These are phyloP conservation scores for Serilophus lunatus DNA, from an alignment of 2,113 vertebrate genomes.

Conservation along the genomic window DNA sequence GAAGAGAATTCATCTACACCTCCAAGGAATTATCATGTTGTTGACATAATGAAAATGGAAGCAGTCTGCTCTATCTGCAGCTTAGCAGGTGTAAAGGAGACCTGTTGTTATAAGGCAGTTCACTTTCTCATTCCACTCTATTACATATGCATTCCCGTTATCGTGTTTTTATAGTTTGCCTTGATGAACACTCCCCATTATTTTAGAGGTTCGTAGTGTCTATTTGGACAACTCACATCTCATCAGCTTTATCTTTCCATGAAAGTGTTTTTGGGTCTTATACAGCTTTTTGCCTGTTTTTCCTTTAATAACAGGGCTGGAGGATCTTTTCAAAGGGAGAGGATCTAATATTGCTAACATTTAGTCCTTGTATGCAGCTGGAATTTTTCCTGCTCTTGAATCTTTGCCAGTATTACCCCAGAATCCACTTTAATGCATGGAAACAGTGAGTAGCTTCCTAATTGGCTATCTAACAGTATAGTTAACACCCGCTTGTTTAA, in stretches of 20 bases:
- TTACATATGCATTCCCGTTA: neutral
- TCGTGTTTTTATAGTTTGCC: neutral
- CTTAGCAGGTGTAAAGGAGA: neutral
- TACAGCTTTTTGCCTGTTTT: neutral
- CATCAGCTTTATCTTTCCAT: neutral
- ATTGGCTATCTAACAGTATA: neutral
- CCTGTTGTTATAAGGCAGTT: neutral
- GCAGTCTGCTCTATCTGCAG: neutral
- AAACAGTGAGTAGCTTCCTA: neutral
- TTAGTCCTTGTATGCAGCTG: neutral
- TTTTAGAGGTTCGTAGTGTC: neutral
- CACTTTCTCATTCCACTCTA: neutral
- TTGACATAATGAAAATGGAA: neutral
- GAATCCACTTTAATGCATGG: neutral
- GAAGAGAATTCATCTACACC: neutral
- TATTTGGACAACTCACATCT: neutral
- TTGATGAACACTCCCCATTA: neutral
- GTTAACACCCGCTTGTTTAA: neutral
- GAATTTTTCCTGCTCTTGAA: slow-evolving; percentile 13
- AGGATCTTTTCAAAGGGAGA: neutral
- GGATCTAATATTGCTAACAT: neutral
- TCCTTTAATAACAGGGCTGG: neutral
- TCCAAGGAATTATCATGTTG: neutral
- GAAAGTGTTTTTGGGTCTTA: neutral
- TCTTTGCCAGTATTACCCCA: neutral